Conservation (phyloP, 1,140 invertebrate species). For the Philopotamus ludificatus region DNA sequence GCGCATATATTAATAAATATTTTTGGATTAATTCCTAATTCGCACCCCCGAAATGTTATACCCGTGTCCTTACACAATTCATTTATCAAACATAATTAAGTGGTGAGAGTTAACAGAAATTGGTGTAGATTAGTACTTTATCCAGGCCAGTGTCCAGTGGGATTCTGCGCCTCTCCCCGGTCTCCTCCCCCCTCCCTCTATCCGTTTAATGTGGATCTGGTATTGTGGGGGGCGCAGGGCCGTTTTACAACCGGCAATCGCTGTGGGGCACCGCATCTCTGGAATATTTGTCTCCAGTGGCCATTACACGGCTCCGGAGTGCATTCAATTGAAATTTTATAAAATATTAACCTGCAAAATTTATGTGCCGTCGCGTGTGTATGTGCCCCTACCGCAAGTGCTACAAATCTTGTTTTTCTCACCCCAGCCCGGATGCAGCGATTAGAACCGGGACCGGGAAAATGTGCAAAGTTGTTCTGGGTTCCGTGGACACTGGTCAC, state of each 20-base stretch:
- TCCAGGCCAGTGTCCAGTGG: constrained; percentile 7
- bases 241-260: no score
- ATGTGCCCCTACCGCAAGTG: not conserved
- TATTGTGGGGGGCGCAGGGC: no score
- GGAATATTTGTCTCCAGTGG: not conserved
- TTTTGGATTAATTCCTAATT: no score
- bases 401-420: not conserved
- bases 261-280: not conserved
- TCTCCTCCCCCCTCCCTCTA: not conserved
- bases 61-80: not conserved
- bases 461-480: constrained; percentile 35
- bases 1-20: no score
- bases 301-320: not conserved
- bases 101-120: constrained; percentile 34
- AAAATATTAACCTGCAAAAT: no score
- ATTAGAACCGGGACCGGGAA: constrained; percentile 32
- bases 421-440: constrained; percentile 22
- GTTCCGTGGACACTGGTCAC: constrained; percentile 16
- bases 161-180: not conserved
- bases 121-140: constrained; percentile 31
- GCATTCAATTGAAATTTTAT: not conserved
- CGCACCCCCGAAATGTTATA: no score
- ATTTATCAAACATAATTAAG: constrained; percentile 3
- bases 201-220: no score
- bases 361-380: no score